Evolutionary conservation across 2,888 invertebrate genomes (phyloP).

Genomic region (Drosophila hamatofila): DNA sequence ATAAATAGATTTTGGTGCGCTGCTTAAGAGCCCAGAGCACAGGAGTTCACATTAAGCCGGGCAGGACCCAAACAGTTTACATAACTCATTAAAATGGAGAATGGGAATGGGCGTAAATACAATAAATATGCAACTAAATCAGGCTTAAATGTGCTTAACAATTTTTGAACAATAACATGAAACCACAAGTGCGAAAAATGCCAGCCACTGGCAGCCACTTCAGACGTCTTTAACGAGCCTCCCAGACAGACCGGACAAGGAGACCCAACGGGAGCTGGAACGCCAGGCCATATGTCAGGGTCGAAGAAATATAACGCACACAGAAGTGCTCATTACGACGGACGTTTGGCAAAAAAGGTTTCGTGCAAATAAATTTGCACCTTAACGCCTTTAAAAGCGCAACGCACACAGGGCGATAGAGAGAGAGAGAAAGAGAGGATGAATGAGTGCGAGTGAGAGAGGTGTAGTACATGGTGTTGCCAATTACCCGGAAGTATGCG

Average conservation of each 20-base stretch:
- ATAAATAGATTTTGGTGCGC: conserved; percentile 40
- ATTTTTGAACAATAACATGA: conserved; percentile 78
- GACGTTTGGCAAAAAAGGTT: conserved; percentile 71
- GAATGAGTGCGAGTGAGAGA: conserved; percentile 22
- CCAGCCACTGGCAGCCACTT: conserved; percentile 47
- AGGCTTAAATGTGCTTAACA: conserved; percentile 82
- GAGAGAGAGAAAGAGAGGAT: not conserved
- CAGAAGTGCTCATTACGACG: conserved; percentile 80
- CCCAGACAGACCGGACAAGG: conserved; percentile 20
- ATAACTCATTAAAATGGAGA: conserved; percentile 74
- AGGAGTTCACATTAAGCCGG: conserved; percentile 21
- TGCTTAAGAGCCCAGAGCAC: conserved; percentile 13
- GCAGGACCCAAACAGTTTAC: conserved; percentile 60
- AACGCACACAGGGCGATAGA: conserved; percentile 4
- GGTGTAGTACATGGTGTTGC: conserved; percentile 76
- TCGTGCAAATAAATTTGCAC: conserved; percentile 82
- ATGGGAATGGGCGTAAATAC: conserved; percentile 45
- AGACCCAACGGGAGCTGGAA: not conserved
- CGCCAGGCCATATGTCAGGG: conserved; percentile 72
- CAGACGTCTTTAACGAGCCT: conserved; percentile 65
- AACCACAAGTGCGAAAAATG: conserved; percentile 76
- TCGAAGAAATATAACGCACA: conserved; percentile 77
- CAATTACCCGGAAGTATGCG: conserved; percentile 82
- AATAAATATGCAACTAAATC: conserved; percentile 81
- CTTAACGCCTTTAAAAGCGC: conserved; percentile 82